These are phyloP conservation scores for Geopemphigus sp. DNA, from an alignment of 1,140 invertebrate species.

Conservation along the genomic window DNA sequence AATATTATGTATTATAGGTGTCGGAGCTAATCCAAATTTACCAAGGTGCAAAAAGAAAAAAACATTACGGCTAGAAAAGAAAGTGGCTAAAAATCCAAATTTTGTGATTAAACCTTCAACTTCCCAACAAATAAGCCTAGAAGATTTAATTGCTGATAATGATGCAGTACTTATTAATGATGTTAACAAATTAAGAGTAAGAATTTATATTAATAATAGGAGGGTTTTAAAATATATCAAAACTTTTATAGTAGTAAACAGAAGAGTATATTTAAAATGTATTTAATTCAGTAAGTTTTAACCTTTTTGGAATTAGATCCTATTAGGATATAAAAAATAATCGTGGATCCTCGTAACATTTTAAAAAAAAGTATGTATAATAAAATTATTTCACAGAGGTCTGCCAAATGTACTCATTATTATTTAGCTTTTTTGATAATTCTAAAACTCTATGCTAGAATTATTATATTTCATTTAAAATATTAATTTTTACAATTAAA, in stretches of 20 bases:
- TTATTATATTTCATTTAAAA: no score
- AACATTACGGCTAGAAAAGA: slow-evolving; percentile 21
- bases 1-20: slow-evolving; percentile 50
- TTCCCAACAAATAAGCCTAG: background rate
- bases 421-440: no score
- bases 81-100: slow-evolving; percentile 33
- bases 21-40: slow-evolving; percentile 58
- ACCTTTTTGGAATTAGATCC: no score
- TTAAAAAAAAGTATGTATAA: no score
- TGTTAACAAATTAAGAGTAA: slow-evolving; percentile 31
- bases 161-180: background rate
- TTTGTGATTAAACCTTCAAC: background rate
- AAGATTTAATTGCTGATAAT: slow-evolving; percentile 43
- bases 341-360: no score
- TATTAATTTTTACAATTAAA: no score
- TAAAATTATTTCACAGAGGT: no score
- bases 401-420: no score
- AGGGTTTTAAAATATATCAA: no score
- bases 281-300: no score
- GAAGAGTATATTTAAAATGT: background rate
- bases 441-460: no score
- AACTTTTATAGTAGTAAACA: background rate
- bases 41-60: slow-evolving; percentile 55
- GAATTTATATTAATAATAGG: background rate
- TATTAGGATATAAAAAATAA: no score